Evolutionary conservation across 2,888 invertebrate species (phyloP).

Genomic region (Stenotaenia linearis): DNA sequence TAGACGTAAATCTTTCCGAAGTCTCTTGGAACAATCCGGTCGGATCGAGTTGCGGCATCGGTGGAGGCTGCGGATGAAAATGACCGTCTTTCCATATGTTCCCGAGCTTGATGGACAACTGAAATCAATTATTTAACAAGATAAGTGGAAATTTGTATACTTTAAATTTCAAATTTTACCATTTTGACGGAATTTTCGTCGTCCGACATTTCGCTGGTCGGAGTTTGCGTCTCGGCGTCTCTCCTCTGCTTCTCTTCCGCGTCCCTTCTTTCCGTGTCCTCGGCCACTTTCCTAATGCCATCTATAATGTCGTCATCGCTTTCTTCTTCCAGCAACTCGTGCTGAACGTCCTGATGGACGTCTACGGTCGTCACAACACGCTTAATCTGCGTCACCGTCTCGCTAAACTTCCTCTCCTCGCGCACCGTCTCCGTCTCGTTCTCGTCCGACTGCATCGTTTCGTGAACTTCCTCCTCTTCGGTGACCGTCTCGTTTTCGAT

Average conservation of each 20-base stretch:
- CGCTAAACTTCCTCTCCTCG: conserved; percentile 41
- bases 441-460: conserved; percentile 60
- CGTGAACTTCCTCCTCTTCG: conserved; percentile 56
- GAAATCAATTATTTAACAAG: background rate
- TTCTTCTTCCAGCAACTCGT: background rate
- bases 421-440: conserved; percentile 42
- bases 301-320: background rate
- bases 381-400: conserved; percentile 31
- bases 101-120: background rate
- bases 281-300: background rate
- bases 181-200: background rate
- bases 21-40: background rate
- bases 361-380: background rate
- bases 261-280: conserved; percentile 39
- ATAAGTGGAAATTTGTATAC: background rate
- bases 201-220: background rate
- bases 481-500: background rate
- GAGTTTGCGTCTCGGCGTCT: conserved; percentile 36
- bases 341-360: background rate
- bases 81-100: background rate
- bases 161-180: background rate
- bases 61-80: background rate
- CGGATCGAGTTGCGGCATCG: background rate
- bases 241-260: conserved; percentile 42
- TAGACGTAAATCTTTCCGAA: background rate